Base-by-base conservation (phyloP, 1,140 invertebrate genomes). In the Drosophila kohkoa region DNA sequence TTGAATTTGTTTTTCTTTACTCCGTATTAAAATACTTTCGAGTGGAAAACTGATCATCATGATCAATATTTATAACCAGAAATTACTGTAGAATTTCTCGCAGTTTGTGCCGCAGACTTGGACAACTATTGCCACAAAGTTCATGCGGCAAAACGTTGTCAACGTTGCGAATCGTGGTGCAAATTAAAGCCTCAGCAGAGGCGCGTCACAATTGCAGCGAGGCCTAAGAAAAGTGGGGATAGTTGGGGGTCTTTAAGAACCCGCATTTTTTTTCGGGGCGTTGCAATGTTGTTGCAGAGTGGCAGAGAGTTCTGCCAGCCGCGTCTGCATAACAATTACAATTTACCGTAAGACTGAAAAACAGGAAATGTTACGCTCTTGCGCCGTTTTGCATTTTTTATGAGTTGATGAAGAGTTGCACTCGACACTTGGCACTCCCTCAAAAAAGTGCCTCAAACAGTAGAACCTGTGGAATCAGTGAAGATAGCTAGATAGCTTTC, bases 271-370 rank as follows among this genome's bases (percentile, higher is more conserved):
- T 45, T 25, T 25, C 20, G 51, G 62, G 62, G 59, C 59, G 59
- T 69, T 68, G 68, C 69, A 77, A 49, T 30, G 49, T 43, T 41
- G 66, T 25, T 25, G 20, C 64, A 46, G 60, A 51, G 35, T 52
- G 30, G 46, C 71, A 60, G 0, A 38, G 35, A 38, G 35, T 38
- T 38, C 7, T 25, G 7, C 6, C 35, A 79, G 57, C 71, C 59
- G 78, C 81, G 63, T 80, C 81, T 80, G 81, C 81, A 80, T 83
- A 80, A 80, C 81, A 83, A 83, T 83, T 83, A 85, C 64, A 45
- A 70, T 83, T 85, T 83, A 83, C 81, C 81, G 81, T 85, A 81
- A 49, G 57, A 62, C 35, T 28, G 68, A 71, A 38, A 25, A 78
- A 81, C 82, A 86, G 82, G 78, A 85, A 85, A 78, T 77, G 82